Evolutionary conservation across 2,888 invertebrate genomes (phyloP), one percentile per base, ranked within the genome.

Genomic region (Agriopis aurantiaria): DNA sequence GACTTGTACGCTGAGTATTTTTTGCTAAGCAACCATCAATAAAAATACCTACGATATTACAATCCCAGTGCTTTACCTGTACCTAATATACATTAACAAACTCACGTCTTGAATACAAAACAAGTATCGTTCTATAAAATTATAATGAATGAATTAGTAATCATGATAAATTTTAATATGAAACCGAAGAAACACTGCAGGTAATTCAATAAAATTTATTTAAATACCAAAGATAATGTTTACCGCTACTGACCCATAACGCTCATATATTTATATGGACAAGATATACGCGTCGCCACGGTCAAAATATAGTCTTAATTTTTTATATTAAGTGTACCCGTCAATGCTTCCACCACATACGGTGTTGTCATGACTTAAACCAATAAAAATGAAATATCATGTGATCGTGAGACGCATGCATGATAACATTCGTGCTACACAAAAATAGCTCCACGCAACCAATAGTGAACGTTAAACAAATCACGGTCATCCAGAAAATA

Each of bases 321-420:
- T 88, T 89, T 88, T 84, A 88, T 88, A 88, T 88, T 85, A 88
- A 89, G 84, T 85, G 82, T 85, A 81, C 80, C 86, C 86, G 86
- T 91, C 89, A 88, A 83, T 87, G 88, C 82, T 85, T 83, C 85
- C 87, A 89, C 91, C 91, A 86, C 90, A 90, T 92, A 91, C 83
- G 81, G 90, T 85, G 91, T 89, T 92, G 90, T 91, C 93, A 93
- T 92, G 92, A 91, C 92, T 88, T 86, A 83, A 88, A 86, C 88
- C 89, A 90, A 93, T 93, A 92, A 93, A 93, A 85, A 86, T 90
- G 90, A 92, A 89, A 91, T 89, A 92, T 90, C 88, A 88, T 84
- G 85, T 88, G 86, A 84, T 87, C 89, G 88, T 89, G 88, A 85
- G 80, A 82, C 72, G 88, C 85, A 85, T 89, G 86, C 88, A 86